phyloP scores from a whole-genome alignment of 1,140 invertebrate genomes.

The Delia radicum region DNA sequence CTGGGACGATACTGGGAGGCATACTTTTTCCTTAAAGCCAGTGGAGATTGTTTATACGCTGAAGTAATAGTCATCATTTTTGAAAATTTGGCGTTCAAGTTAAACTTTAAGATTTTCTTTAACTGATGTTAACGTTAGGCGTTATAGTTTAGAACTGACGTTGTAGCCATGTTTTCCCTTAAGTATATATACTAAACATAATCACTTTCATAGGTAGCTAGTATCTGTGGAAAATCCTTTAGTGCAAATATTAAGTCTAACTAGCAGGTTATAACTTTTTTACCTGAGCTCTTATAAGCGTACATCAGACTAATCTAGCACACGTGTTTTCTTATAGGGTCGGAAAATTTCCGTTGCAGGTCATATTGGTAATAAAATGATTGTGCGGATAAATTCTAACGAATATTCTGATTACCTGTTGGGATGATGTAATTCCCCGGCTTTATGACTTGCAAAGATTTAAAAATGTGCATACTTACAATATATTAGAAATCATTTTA shows the following conservation, averaged over 20 bases:
- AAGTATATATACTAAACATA: neutral
- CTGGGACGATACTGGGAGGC: neutral
- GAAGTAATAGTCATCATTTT: neutral
- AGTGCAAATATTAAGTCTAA: neutral
- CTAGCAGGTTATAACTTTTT: neutral
- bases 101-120: neutral
- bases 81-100: neutral
- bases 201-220: neutral
- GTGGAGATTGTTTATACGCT: neutral
- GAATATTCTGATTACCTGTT: too few species aligned
- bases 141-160: constrained; percentile 10
- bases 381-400: too few species aligned
- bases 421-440: too few species aligned
- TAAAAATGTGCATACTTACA: too few species aligned
- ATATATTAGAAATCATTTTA: too few species aligned
- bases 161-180: neutral
- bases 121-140: neutral
- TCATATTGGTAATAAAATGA: too few species aligned
- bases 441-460: too few species aligned
- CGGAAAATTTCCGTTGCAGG: too few species aligned
- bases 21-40: too few species aligned
- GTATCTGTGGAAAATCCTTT: neutral
- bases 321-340: too few species aligned
- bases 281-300: neutral
- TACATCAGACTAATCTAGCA: neutral